These are phyloP conservation scores for Pentalonia nigronervosa DNA, from an alignment of 1,140 invertebrate species.

Conservation along the genomic window DNA sequence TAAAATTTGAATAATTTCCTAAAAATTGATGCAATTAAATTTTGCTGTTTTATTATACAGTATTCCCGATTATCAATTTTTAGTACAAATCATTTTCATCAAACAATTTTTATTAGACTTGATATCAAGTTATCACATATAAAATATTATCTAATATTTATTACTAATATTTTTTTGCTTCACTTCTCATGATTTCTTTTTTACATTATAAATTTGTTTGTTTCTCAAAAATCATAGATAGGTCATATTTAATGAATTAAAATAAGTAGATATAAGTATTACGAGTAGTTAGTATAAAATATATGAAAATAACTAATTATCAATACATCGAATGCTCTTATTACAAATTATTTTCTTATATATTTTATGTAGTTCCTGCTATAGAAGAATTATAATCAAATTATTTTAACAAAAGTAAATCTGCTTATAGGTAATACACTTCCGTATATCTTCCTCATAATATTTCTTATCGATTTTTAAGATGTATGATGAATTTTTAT, in stretches of 20 bases:
- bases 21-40: background rate
- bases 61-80: background rate
- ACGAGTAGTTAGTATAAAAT: background rate
- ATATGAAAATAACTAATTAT: background rate
- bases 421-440: background rate
- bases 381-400: background rate
- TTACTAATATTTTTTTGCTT: background rate
- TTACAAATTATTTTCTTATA: background rate
- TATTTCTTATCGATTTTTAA: background rate
- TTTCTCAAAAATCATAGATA: background rate
- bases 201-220: background rate
- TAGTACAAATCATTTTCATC: background rate
- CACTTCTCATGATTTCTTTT: background rate
- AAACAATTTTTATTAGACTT: background rate
- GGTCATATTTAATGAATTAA: background rate
- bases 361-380: background rate
- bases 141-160: background rate
- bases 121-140: background rate
- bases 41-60: background rate
- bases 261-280: background rate
- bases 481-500: background rate
- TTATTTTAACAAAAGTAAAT: background rate
- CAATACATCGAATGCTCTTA: background rate
- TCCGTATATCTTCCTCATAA: background rate
- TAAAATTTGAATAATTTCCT: background rate